Base-by-base conservation (phyloP, 2,113 vertebrate species). In the Collichthys lucidus region DNA sequence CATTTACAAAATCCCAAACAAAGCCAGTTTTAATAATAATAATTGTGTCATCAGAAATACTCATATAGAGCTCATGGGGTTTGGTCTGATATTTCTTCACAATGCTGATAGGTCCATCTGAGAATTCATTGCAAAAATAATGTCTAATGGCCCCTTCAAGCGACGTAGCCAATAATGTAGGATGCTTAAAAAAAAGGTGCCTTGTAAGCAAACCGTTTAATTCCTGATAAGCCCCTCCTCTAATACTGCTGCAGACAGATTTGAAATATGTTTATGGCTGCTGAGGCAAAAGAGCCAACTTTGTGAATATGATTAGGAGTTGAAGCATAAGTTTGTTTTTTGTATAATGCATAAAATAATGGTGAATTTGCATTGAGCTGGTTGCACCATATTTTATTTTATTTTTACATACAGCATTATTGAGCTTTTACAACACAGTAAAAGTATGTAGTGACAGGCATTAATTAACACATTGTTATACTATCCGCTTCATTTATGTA, bases 161-260 rank as follows among this genome's bases (percentile, higher is more conserved):
- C 19, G 3, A 50, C 59, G 46, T 69, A 42, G 40, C 52, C 53
- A 81, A 49, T 74, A 77, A 74, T 80, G 77, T 67, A 29, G 26
- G 24, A 70, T 35, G 31, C 82, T 53, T 3, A 29, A 11, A 65
- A 65, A 65, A 56, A 56, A 26, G 5, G 24, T 76, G 79, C 61
- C 56, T 50, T 57, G 31, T 64, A 73, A 86, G 74, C 73, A 79
- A 74, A 77, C 52, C 1, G 1, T 62, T 87, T 52, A 66, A 78
- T 50, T 72, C 42, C 22, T n/a, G 59, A 82, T 80, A 76, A 87
- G 3, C 24, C n/a, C 29, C 55, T 24, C n/a, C 42, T 79, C 60
- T 10, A 65, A 47, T 16, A 73, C 73, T 80, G 84, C 82, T 31
- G 73, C 70, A 79, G 66, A 61, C 64, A 80, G 80, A 91, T 76